A percentile compares a stretch with the other conserved stretches of the same genome.
phyloP scores from a whole-genome alignment of 2,888 invertebrate species.

The Griposia aprilina region DNA sequence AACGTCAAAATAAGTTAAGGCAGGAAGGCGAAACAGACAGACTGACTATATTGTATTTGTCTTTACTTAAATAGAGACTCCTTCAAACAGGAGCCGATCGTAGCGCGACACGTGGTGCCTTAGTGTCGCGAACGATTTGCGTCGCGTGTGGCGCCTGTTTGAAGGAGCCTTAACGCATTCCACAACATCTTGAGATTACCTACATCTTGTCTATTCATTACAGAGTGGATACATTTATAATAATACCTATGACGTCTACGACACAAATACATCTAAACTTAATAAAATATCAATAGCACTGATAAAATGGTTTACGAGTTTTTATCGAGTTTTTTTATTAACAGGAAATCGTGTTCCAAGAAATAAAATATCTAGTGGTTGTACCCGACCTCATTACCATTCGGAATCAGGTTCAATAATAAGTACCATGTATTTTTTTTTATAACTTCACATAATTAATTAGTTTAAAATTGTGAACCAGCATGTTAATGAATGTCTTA shows the following conservation, averaged over 20 bases:
- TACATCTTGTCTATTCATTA: background rate
- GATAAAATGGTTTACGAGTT: background rate
- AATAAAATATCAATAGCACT: background rate
- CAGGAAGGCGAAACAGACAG: background rate
- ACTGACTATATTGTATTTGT: too few relatives aligned
- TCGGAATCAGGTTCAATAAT: background rate
- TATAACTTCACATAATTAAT: background rate
- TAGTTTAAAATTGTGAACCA: background rate
- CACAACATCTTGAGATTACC: background rate
- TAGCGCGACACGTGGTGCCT: too few relatives aligned
- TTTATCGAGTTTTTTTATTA: background rate
- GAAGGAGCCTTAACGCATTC: too few relatives aligned
- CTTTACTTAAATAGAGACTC: too few relatives aligned
- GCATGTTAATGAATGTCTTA: background rate
- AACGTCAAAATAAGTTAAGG: background rate
- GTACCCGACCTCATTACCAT: background rate
- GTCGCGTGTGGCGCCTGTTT: too few relatives aligned
- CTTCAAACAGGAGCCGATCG: too few relatives aligned
- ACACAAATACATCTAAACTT: background rate
- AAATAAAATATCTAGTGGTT: slow-evolving; percentile 1
- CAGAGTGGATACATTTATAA: background rate
- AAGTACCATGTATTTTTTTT: background rate
- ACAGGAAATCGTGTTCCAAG: slow-evolving; percentile 6
- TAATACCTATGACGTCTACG: too few relatives aligned
- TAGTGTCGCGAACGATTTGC: too few relatives aligned